Base-by-base conservation (phyloP, 1,140 invertebrate genomes). In the Oryzaephilus surinamensis region DNA sequence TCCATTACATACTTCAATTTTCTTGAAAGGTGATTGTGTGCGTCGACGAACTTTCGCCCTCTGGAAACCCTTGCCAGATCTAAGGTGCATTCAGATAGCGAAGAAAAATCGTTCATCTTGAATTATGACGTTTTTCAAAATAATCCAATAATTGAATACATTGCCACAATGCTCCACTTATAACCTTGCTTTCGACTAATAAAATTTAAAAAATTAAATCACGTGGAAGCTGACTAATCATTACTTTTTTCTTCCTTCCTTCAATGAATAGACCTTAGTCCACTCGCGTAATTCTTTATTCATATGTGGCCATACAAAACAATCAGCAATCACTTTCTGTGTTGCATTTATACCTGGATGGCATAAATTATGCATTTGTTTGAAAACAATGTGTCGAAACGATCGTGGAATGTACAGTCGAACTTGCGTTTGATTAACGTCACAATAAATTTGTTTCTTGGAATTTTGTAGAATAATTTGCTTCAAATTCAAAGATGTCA, bases 51-150 rank as follows among this genome's bases (percentile, higher is more conserved):
- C 47, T 38, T 63, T 62, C 3, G 45, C 7, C 23, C 33, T 30
- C 46, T 63, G 56, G 30, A 56, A 59, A 6, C 37, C n/a, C 3
- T 53, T 19, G 31, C 57, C 60, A 6, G 7, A 16, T 17, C 24
- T 30, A n/a, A n/a, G n/a, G n/a, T n/a, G n/a, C n/a, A n/a, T n/a
- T n/a, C n/a, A n/a, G n/a, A n/a, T n/a, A n/a, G n/a, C n/a, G n/a
- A n/a, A n/a, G n/a, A n/a, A n/a, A n/a, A n/a, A n/a, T n/a, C n/a
- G n/a, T n/a, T n/a, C n/a, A n/a, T n/a, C n/a, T n/a, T n/a, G n/a
- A n/a, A n/a, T n/a, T n/a, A n/a, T n/a, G n/a, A n/a, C n/a, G n/a
- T n/a, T n/a, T n/a, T n/a, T n/a, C n/a, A n/a, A n/a, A n/a, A n/a
- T n/a, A n/a, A n/a, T n/a, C n/a, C n/a, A n/a, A n/a, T n/a, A n/a